phyloP scores from a whole-genome alignment of 2,888 invertebrate species.

The Netelia inedita region DNA sequence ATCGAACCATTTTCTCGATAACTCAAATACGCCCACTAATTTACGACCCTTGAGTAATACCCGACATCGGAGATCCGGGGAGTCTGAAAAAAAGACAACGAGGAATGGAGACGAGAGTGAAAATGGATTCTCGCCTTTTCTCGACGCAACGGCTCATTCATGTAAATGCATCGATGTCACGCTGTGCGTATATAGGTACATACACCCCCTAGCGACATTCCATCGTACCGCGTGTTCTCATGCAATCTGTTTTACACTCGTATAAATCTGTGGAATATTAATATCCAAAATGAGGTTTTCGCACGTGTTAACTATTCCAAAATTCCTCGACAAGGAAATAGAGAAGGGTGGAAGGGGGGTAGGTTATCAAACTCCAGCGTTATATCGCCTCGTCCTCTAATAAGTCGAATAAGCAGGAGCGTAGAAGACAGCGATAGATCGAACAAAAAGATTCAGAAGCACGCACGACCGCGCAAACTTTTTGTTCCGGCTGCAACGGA shows the following conservation, averaged over 20 bases:
- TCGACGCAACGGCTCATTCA: conserved; percentile 23
- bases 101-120: conserved; percentile 6
- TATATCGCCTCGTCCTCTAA: conserved; percentile 44
- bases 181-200: neutral
- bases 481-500: neutral
- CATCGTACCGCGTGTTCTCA: conserved; percentile 8
- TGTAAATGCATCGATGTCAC: conserved; percentile 32
- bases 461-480: neutral
- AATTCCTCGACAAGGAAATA: conserved; percentile 62
- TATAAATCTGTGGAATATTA: conserved; percentile 19
- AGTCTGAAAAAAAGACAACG: conserved; percentile 28
- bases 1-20: conserved; percentile 31
- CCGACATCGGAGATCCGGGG: neutral
- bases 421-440: neutral
- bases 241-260: conserved; percentile 11
- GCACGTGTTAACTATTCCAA: conserved; percentile 40
- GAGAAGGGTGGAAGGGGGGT: neutral
- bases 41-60: conserved; percentile 34
- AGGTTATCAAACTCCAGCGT: neutral
- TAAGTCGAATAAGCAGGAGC: conserved; percentile 10
- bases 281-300: conserved; percentile 33
- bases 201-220: conserved; percentile 16
- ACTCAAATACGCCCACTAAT: conserved; percentile 45
- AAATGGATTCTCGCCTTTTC: conserved; percentile 25
- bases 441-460: too few species aligned